Conservation (phyloP, 2,888 invertebrate genomes). For the Rotaria macrura region DNA sequence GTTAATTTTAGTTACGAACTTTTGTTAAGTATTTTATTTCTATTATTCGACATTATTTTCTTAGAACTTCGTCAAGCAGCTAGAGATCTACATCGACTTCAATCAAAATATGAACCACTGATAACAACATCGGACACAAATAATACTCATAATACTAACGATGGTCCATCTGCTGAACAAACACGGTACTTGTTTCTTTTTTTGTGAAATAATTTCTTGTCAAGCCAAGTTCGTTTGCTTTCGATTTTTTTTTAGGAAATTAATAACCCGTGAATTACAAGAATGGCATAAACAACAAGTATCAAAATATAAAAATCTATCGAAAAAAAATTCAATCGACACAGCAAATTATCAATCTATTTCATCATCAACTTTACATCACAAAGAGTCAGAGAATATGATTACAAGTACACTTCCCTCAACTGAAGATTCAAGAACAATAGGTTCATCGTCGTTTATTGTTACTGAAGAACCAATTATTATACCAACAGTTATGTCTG, state of each 20-base stretch:
- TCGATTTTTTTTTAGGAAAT: not conserved
- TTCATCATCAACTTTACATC: not conserved
- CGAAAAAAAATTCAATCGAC: not conserved
- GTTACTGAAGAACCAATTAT: not conserved
- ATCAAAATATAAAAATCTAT: not conserved
- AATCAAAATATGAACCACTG: not conserved
- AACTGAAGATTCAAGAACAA: not conserved
- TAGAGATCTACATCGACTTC: not conserved
- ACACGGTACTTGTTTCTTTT: not conserved
- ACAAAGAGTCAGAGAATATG: not conserved
- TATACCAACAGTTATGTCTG: not conserved
- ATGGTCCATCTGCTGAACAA: not conserved
- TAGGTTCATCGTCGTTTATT: not conserved
- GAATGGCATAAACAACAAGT: constrained; percentile 19
- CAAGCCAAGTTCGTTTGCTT: too few relatives aligned
- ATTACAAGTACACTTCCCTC: not conserved
- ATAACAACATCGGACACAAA: not conserved
- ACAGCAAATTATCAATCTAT: not conserved
- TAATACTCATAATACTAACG: not conserved
- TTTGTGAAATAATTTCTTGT: too few relatives aligned
- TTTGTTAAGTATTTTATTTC: too few relatives aligned
- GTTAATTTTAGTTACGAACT: not conserved
- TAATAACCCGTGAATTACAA: not conserved
- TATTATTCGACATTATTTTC: not conserved
- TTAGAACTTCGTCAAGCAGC: constrained; percentile 5